These are phyloP conservation scores for Zygothrica quintamaculata DNA, from an alignment of 2,888 invertebrate species.

Conservation along the genomic window DNA sequence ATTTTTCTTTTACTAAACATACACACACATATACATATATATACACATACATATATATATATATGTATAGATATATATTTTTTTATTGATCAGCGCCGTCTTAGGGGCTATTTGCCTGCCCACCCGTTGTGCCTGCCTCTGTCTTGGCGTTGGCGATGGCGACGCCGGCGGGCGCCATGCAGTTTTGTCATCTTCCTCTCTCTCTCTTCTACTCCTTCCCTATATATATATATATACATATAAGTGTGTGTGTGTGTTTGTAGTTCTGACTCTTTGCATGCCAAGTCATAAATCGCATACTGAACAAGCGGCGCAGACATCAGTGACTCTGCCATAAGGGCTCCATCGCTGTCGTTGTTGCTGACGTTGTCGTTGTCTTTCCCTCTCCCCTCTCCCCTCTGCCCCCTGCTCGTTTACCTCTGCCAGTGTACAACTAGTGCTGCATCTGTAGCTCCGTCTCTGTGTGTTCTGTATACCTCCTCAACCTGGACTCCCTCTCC, in stretches of 20 bases:
- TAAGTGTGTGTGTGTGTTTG: constrained; percentile 5
- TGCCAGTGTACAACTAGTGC: too few relatives aligned
- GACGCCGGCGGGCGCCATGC: constrained; percentile 80
- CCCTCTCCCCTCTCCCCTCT: constrained; percentile 2
- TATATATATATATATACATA: too few relatives aligned
- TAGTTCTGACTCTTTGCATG: constrained; percentile 63
- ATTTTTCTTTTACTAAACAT: constrained; percentile 34
- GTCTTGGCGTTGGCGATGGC: constrained; percentile 31
- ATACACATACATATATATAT: too few relatives aligned
- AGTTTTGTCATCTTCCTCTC: constrained; percentile 55
- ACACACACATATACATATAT: too few relatives aligned
- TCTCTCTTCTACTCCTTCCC: constrained; percentile 14
- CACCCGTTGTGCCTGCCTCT: constrained; percentile 63
- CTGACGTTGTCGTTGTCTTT: too few relatives aligned
- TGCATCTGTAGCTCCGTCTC: too few relatives aligned
- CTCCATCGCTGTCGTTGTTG: constrained; percentile 31
- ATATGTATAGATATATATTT: too few relatives aligned
- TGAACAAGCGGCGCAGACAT: constrained; percentile 64
- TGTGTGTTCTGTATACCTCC: not conserved
- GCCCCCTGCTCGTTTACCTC: too few relatives aligned
- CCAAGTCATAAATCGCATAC: constrained; percentile 79
- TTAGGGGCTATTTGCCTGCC: constrained; percentile 32
- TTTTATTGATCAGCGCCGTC: constrained; percentile 72
- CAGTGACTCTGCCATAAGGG: constrained; percentile 64
- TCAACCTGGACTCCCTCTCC: not conserved